Percentiles rank a stretch among this genome's conserved stretches.
Conservation (phyloP, 2,113 vertebrate genomes). For the Excalfactoria chinensis region DNA sequence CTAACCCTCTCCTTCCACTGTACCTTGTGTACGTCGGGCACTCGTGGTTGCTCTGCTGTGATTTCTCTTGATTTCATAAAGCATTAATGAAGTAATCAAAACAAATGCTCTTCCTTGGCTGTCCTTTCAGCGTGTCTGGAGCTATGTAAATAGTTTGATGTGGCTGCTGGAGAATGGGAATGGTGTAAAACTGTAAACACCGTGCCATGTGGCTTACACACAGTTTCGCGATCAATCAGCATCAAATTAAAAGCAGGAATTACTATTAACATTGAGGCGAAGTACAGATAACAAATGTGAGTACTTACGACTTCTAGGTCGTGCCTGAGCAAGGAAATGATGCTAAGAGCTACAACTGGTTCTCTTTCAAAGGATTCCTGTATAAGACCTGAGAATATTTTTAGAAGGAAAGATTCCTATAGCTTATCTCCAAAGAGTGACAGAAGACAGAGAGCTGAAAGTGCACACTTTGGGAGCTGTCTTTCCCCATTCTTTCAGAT, state of each 20-base stretch:
- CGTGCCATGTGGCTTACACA: conserved; percentile 17
- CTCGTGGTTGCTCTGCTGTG: conserved; percentile 34
- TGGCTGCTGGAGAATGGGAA: conserved; percentile 18
- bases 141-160: background rate
- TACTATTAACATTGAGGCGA: conserved; percentile 68
- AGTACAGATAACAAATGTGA: conserved; percentile 60
- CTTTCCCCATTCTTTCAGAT: background rate
- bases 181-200: conserved; percentile 12
- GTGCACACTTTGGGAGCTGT: accelerated
- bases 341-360: conserved; percentile 31
- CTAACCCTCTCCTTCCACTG: background rate
- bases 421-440: background rate
- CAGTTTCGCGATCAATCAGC: conserved; percentile 45
- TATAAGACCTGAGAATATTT: background rate
- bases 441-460: background rate
- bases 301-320: conserved; percentile 59
- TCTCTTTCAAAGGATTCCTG: conserved; percentile 35
- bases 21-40: conserved; percentile 1
- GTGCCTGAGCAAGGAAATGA: conserved; percentile 65
- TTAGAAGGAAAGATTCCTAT: background rate
- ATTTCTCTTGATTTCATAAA: conserved; percentile 71
- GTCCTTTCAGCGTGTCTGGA: conserved; percentile 32
- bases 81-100: conserved; percentile 74
- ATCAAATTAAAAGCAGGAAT: conserved; percentile 72
- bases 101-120: conserved; percentile 60